Conservation (phyloP, 2,888 invertebrate genomes). For the Drosophila nigricruria region DNA sequence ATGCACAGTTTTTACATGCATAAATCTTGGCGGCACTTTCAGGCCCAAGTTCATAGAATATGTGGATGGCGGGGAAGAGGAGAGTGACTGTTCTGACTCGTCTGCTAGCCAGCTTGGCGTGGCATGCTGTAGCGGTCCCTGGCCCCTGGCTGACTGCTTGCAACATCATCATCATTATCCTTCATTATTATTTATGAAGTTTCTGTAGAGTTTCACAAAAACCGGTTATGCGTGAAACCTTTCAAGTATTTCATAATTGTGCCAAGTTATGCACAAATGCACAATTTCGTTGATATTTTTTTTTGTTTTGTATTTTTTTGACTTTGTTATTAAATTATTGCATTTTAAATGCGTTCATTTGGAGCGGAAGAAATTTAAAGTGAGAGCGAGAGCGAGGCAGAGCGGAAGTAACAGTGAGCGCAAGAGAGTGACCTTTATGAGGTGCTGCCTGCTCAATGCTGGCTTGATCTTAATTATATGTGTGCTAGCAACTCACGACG, state of each 20-base stretch:
- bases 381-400: neutral
- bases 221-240: slow-evolving; percentile 59
- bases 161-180: slow-evolving; percentile 79
- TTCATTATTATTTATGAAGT: slow-evolving; percentile 75
- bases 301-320: slow-evolving; percentile 39
- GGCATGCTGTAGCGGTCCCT: slow-evolving; percentile 21
- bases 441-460: slow-evolving; percentile 17
- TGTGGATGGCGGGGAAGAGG: too few relatives aligned
- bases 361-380: slow-evolving; percentile 19
- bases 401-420: slow-evolving; percentile 12
- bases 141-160: slow-evolving; percentile 29
- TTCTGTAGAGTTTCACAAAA: slow-evolving; percentile 44
- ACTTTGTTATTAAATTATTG: slow-evolving; percentile 78
- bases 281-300: slow-evolving; percentile 29
- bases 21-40: slow-evolving; percentile 66
- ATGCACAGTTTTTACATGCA: slow-evolving; percentile 51
- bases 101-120: slow-evolving; percentile 57
- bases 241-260: slow-evolving; percentile 81
- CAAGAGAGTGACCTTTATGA: slow-evolving; percentile 56
- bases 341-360: slow-evolving; percentile 66
- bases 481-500: slow-evolving; percentile 65
- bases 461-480: slow-evolving; percentile 73
- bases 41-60: slow-evolving; percentile 30
- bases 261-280: slow-evolving; percentile 72
- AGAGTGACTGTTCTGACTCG: neutral